These are phyloP conservation scores for Liposcelis brunnea DNA, from an alignment of 2,888 invertebrate genomes.

Conservation along the genomic window DNA sequence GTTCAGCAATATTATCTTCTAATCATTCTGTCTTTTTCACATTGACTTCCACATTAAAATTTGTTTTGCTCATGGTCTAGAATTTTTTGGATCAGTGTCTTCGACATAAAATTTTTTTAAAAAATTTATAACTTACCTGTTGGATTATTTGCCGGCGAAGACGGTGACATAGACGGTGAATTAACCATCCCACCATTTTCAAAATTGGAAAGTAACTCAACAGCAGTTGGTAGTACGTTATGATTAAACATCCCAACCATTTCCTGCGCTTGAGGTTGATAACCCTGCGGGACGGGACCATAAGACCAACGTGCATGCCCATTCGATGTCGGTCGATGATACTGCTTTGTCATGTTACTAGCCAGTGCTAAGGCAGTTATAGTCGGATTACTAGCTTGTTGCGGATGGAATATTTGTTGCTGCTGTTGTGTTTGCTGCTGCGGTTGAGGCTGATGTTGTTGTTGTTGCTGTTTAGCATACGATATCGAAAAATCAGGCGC, in stretches of 20 bases:
- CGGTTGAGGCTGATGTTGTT: too few species aligned
- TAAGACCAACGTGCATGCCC: slow-evolving; percentile 12
- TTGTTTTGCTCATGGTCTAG: not conserved
- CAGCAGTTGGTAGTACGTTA: slow-evolving; percentile 1
- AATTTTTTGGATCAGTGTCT: not conserved
- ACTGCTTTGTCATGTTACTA: slow-evolving; percentile 4
- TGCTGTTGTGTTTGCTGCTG: too few species aligned
- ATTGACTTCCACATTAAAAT: not conserved
- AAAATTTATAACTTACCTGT: not conserved
- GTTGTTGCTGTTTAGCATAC: slow-evolving; percentile 19
- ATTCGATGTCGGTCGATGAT: slow-evolving; percentile 11
- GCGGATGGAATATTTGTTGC: too few species aligned
- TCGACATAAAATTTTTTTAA: not conserved
- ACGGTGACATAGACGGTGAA: slow-evolving; percentile 28
- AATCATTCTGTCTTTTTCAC: not conserved
- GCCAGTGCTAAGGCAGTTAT: slow-evolving; percentile 24
- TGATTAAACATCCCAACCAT: not conserved
- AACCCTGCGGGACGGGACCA: slow-evolving; percentile 13
- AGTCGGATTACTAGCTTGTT: slow-evolving; percentile 21
- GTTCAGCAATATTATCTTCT: too few species aligned
- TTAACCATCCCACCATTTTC: slow-evolving; percentile 16
- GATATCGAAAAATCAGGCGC: slow-evolving; percentile 58
- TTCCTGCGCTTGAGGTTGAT: slow-evolving; percentile 8
- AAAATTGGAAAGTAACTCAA: slow-evolving; percentile 31
- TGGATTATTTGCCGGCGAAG: slow-evolving; percentile 17